Percentiles rank a stretch among this genome's conserved stretches.
Evolutionary conservation across 2,888 invertebrate species (phyloP).

Genomic region (Desoria tigrina): DNA sequence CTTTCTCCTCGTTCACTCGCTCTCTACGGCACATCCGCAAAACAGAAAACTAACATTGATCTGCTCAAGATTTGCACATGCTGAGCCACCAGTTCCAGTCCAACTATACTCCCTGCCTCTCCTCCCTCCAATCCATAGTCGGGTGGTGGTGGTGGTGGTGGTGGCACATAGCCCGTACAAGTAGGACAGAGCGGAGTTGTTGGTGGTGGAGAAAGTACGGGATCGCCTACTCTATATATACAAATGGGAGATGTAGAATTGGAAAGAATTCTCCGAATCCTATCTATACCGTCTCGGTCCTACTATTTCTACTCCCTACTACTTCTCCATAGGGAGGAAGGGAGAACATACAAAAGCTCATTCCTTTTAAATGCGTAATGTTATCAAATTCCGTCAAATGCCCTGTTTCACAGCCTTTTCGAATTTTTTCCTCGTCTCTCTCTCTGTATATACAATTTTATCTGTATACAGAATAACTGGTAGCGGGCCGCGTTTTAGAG

Average conservation of each 20-base stretch:
- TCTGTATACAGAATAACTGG: too few relatives aligned
- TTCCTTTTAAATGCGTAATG: constrained; percentile 2
- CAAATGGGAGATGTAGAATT: background rate
- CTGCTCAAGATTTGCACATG: constrained; percentile 51
- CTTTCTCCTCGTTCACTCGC: constrained; percentile 7
- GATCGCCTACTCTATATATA: too few relatives aligned
- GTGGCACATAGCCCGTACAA: too few relatives aligned
- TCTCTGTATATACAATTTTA: too few relatives aligned
- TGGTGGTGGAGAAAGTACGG: too few relatives aligned
- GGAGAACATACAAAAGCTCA: too few relatives aligned
- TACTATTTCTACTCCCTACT: constrained; percentile 2
- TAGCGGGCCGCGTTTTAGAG: too few relatives aligned
- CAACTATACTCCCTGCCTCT: background rate
- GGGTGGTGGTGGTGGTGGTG: too few relatives aligned
- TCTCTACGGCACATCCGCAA: constrained; percentile 50
- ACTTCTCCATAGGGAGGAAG: too few relatives aligned
- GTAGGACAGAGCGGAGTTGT: too few relatives aligned
- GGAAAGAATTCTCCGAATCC: background rate
- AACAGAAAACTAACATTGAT: constrained; percentile 53
- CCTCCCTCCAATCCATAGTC: too few relatives aligned
- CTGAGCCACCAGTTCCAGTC: constrained; percentile 34
- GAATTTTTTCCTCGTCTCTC: background rate
- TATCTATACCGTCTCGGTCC: constrained; percentile 14
- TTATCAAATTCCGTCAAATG: constrained; percentile 38
- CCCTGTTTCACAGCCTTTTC: constrained; percentile 26